Conservation (phyloP, 2,888 invertebrate genomes). For the Oeneis ivallda region DNA sequence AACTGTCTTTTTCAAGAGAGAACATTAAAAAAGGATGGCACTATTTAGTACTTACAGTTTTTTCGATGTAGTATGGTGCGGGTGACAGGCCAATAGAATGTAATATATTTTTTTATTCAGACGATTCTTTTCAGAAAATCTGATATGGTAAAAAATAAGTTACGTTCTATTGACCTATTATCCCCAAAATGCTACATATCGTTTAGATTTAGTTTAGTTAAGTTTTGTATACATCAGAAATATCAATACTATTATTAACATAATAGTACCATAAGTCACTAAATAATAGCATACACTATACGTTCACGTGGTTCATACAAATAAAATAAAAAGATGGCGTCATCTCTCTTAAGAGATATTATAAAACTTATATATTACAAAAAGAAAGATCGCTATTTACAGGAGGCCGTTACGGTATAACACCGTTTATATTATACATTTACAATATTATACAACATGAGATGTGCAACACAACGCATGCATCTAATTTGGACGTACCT, state of each 20-base stretch:
- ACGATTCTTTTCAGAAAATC: no score
- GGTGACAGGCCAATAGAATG: no score
- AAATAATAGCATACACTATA: conserved; percentile 21
- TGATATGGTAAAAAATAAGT: no score
- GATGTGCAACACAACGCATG: conserved; percentile 32
- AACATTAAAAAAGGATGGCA: conserved; percentile 4
- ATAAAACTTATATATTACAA: conserved; percentile 47
- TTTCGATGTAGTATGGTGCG: no score
- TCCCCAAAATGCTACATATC: no score
- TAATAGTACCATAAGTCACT: conserved; percentile 35
- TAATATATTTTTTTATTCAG: no score
- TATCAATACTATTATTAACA: conserved; percentile 27
- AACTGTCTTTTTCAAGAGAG: background rate
- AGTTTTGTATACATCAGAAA: conserved; percentile 16
- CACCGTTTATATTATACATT: conserved; percentile 60
- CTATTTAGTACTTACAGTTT: background rate
- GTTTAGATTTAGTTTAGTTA: conserved; percentile 5
- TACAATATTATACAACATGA: conserved; percentile 63
- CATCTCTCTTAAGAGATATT: conserved; percentile 44
- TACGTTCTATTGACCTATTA: no score
- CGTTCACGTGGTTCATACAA: conserved; percentile 19
- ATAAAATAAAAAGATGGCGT: conserved; percentile 45
- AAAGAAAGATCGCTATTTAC: conserved; percentile 68
- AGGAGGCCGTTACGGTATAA: conserved; percentile 64
- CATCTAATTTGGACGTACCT: background rate